Evolutionary conservation across 1,140 invertebrate species (phyloP), one percentile per base, ranked within the genome.

Genomic region (Diachasmimorpha longicaudata): DNA sequence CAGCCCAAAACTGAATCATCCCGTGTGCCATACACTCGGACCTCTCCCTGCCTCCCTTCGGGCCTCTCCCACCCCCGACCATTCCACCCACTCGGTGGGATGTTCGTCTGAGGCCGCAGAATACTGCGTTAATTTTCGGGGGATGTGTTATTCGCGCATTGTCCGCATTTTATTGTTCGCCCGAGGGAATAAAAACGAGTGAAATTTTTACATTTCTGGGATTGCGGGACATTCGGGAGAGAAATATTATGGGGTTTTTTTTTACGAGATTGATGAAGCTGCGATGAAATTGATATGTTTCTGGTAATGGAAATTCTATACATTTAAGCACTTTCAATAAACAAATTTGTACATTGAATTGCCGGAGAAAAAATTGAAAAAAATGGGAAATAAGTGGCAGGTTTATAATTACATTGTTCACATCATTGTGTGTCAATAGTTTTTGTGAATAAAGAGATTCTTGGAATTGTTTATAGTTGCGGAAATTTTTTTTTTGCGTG

Each of bases 1-100:
- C 67, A 76, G 5, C n/a, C 37, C 46, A 72, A 74, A 67, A 74
- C 39, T 67, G 14, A 66, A 67, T 73, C 55, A 48, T n/a, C n/a
- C n/a, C n/a, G n/a, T n/a, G n/a, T n/a, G n/a, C n/a, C n/a, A n/a
- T n/a, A n/a, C n/a, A n/a, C n/a, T n/a, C n/a, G n/a, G n/a, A n/a
- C n/a, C n/a, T n/a, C n/a, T n/a, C n/a, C n/a, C n/a, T n/a, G n/a
- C n/a, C n/a, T n/a, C n/a, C 46, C 46, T 14, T 14, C n/a, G 13
- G 4, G 52, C 52, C 70, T 25, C 55, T 25, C 9, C 70, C 52
- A 21, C 19, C n/a, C 36, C 52, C 21, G 31, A 58, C 58, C 63
- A 66, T 71, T 23, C 21, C 52, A 31, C 16, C 37, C 23, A 68
- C 14, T 68, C 14, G 31, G 31, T 25, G 10, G 25, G 37, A 70